Percentiles rank a stretch among this genome's conserved stretches.
phyloP scores from a whole-genome alignment of 2,113 vertebrate genomes.

The Sardina pilchardus region DNA sequence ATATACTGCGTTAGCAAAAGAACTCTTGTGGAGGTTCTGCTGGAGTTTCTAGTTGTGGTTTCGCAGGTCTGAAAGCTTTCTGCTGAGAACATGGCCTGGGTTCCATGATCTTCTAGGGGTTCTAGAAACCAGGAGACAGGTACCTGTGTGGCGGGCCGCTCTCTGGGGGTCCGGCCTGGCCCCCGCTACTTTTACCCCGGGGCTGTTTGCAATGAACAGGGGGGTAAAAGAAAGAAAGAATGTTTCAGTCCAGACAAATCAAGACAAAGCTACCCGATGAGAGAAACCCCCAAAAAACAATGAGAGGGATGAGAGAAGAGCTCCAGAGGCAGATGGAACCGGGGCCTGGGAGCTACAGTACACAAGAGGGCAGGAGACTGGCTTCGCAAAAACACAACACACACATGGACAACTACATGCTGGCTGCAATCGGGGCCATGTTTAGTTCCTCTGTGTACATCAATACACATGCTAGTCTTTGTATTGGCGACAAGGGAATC shows the following conservation, averaged over 20 bases:
- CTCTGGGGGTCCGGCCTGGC: constrained; percentile 97
- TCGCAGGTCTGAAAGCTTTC: neutral
- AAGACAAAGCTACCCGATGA: constrained; percentile 94
- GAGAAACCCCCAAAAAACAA: constrained; percentile 72
- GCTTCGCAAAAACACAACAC: constrained; percentile 74
- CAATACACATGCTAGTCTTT: neutral
- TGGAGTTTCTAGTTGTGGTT: neutral
- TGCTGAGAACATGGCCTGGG: constrained; percentile 66
- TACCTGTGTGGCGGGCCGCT: constrained; percentile 98
- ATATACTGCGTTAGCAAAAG: neutral
- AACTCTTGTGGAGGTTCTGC: neutral
- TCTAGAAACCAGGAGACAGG: constrained; percentile 98
- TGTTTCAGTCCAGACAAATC: constrained; percentile 99
- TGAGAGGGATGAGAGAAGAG: constrained; percentile 66
- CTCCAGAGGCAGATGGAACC: constrained; percentile 77
- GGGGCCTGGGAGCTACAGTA: constrained; percentile 69
- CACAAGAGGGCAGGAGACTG: constrained; percentile 77
- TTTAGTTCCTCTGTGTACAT: constrained; percentile 7
- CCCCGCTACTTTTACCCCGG: constrained; percentile 98
- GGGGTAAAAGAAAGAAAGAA: constrained; percentile 98
- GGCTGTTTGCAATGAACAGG: constrained; percentile 99
- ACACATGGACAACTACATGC: neutral
- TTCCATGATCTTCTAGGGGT: constrained; percentile 92
- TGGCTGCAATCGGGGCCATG: neutral
- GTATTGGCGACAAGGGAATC: constrained; percentile 6